These are phyloP conservation scores for Furcula furcula DNA, from an alignment of 2,888 invertebrate species.

Conservation along the genomic window DNA sequence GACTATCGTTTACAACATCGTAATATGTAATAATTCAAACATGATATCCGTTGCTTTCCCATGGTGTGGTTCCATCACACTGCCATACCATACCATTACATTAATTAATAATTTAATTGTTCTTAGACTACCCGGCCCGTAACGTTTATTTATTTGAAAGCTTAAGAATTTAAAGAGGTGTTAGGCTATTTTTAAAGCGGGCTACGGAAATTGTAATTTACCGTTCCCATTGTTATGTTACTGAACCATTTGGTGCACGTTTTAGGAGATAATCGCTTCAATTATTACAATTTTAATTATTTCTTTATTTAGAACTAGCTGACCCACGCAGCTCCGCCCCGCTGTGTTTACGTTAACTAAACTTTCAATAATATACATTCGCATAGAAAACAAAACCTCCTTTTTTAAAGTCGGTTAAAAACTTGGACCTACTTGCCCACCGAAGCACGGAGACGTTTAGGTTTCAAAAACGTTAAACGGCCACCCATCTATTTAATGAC, in stretches of 20 bases:
- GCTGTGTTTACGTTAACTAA: too few relatives aligned
- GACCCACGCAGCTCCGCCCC: too few relatives aligned
- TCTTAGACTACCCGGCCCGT: slow-evolving; percentile 15
- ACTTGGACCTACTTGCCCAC: too few relatives aligned
- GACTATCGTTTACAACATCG: slow-evolving; percentile 16
- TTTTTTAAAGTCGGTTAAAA: too few relatives aligned
- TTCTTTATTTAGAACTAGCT: too few relatives aligned
- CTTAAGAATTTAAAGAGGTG: background rate
- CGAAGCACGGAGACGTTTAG: too few relatives aligned
- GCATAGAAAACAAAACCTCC: too few relatives aligned
- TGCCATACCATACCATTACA: slow-evolving; percentile 17
- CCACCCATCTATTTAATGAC: too few relatives aligned
- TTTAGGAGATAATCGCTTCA: too few relatives aligned
- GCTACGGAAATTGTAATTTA: background rate
- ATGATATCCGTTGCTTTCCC: slow-evolving; percentile 17
- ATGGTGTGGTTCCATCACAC: slow-evolving; percentile 24
- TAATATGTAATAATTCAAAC: slow-evolving; percentile 20
- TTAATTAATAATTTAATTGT: slow-evolving; percentile 32
- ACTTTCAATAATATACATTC: too few relatives aligned
- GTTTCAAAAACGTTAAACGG: too few relatives aligned
- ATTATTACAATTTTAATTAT: too few relatives aligned
- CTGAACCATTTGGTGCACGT: background rate
- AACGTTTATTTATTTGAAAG: slow-evolving; percentile 17
- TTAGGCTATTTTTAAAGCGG: background rate
- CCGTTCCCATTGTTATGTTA: background rate